A percentile compares a stretch with the other conserved stretches of the same genome.
phyloP scores from a whole-genome alignment of 2,113 vertebrate genomes.

The Calyptommatus sinebrachiatus region DNA sequence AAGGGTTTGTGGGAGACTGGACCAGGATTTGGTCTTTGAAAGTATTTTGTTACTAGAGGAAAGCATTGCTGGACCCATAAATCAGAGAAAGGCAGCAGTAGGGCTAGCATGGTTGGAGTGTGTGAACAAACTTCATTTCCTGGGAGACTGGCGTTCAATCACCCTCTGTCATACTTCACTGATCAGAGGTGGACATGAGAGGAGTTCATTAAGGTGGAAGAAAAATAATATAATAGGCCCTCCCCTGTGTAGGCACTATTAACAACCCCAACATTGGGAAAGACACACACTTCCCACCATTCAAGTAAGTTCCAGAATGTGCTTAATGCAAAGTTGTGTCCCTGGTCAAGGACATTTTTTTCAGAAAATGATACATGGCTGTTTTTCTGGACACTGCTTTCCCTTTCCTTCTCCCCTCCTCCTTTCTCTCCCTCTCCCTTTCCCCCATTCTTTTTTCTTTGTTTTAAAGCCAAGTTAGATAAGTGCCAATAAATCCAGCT shows the following conservation, averaged over 20 bases:
- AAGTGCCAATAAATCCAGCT: background rate
- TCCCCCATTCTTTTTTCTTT: conserved; percentile 21
- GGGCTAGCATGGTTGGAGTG: conserved; percentile 70
- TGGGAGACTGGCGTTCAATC: conserved; percentile 76
- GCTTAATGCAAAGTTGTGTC: conserved; percentile 52
- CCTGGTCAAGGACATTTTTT: conserved; percentile 53
- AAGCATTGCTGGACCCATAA: conserved; percentile 72
- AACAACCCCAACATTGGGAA: conserved; percentile 63
- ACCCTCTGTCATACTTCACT: conserved; percentile 73
- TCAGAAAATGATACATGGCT: conserved; percentile 51
- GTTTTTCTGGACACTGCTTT: rapidly evolving
- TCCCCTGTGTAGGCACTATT: conserved; percentile 66
- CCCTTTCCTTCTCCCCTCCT: conserved; percentile 20
- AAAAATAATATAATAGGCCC: conserved; percentile 72
- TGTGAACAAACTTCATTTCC: conserved; percentile 79
- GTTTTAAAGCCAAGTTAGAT: background rate
- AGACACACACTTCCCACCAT: conserved; percentile 56
- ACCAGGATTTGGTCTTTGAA: conserved; percentile 63
- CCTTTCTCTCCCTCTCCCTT: conserved; percentile 22
- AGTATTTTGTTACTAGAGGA: conserved; percentile 71
- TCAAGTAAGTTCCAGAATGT: conserved; percentile 47
- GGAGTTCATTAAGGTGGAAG: conserved; percentile 76
- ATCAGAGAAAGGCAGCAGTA: conserved; percentile 70
- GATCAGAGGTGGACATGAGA: conserved; percentile 79
- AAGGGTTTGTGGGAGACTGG: conserved; percentile 61